Percentiles rank a stretch among this genome's conserved stretches.
Conservation (phyloP, 2,797 vertebrate genomes). For the Eremophila alpestris region DNA sequence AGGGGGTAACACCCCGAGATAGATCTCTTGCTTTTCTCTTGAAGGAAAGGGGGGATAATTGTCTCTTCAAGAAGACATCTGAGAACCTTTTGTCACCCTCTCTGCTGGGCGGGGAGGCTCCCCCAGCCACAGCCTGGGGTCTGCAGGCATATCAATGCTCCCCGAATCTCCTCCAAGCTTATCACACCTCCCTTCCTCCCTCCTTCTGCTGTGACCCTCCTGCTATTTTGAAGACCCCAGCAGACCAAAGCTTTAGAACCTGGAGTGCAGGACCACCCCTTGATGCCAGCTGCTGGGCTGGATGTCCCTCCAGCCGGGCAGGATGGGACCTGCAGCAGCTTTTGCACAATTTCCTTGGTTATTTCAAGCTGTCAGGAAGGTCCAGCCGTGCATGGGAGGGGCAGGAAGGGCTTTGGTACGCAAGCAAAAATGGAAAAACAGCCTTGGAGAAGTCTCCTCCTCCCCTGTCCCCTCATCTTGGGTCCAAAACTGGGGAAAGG, state of each 20-base stretch:
- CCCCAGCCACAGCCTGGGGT: background rate
- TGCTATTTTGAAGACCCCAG: background rate
- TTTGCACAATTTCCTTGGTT: constrained; percentile 47
- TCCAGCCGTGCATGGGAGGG: background rate
- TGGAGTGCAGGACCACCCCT: background rate
- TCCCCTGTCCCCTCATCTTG: background rate
- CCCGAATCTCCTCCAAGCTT: background rate
- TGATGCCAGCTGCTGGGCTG: accelerated
- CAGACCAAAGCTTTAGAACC: background rate
- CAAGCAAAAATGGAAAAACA: background rate
- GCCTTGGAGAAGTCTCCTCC: background rate
- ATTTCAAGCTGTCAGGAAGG: background rate
- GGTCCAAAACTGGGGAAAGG: background rate
- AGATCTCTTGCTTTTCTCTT: background rate
- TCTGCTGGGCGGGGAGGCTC: background rate
- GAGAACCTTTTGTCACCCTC: accelerated
- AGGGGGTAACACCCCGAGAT: background rate
- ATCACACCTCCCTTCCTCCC: background rate
- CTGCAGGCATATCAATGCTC: accelerated
- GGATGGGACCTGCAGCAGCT: accelerated
- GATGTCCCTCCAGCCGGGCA: background rate
- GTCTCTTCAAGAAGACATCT: background rate
- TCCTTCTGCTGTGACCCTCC: background rate
- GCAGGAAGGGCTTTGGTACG: background rate
- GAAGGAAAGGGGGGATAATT: background rate